These are phyloP conservation scores for Adelphocoris suturalis DNA, from an alignment of 2,888 invertebrate genomes.

Conservation along the genomic window DNA sequence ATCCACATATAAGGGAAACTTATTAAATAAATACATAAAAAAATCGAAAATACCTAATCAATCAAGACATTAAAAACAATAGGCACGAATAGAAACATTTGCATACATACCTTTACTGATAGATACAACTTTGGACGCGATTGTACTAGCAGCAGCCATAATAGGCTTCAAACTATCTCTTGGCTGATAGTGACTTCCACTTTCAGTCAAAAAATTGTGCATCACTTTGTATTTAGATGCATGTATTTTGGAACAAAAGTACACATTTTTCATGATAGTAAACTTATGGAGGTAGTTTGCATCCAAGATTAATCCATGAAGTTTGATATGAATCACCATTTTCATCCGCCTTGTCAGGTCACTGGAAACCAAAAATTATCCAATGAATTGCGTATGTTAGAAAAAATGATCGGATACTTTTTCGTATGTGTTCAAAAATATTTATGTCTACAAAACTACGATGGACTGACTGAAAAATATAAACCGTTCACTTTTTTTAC, in stretches of 20 bases:
- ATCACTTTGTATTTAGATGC: slow-evolving; percentile 22
- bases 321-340: slow-evolving; percentile 20
- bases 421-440: no score
- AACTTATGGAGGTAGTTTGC: slow-evolving; percentile 48
- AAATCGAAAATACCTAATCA: no score
- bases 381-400: no score
- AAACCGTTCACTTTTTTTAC: no score
- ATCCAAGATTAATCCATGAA: slow-evolving; percentile 31
- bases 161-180: background rate
- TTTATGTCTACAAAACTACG: no score
- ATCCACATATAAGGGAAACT: no score
- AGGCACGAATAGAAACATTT: no score
- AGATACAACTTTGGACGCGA: background rate
- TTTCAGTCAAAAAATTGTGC: slow-evolving; percentile 23
- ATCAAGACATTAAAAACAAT: no score
- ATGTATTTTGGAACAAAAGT: slow-evolving; percentile 29
- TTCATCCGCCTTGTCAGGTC: slow-evolving; percentile 41
- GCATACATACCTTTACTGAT: background rate
- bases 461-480: no score
- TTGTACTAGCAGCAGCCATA: background rate
- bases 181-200: background rate
- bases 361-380: slow-evolving; percentile 9
- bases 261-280: slow-evolving; percentile 38
- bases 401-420: no score
- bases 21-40: no score